Base-by-base conservation (phyloP, 2,888 invertebrate species). In the Cephus spinipes region DNA sequence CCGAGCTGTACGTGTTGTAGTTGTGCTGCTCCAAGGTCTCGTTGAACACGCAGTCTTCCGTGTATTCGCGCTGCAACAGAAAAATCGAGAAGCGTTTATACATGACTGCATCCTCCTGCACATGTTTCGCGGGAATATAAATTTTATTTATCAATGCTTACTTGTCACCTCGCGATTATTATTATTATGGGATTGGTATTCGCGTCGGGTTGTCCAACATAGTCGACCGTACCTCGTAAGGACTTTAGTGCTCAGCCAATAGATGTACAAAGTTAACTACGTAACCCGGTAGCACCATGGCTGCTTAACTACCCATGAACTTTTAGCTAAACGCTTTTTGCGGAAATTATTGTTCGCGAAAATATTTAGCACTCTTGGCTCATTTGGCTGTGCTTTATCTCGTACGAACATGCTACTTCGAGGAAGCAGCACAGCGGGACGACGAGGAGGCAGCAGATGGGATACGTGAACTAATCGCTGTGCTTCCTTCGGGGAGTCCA, bases 1-100 rank as follows among this genome's bases (percentile, higher is more conserved):
- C 94, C 86, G 95, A 95, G 88, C 96, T 95, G 93, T 97, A 97
- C 79, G 96, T 96, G 92, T 97, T 97, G 93, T 96, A 97, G 92
- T 96, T 95, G 92, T 96, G 95, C 92, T 95, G 95, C 92, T 96
- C 96, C 92, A 97, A 95, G 91, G 95, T 95, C 93, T 97, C 97
- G 92, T 96, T 96, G 94, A 97, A 97, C 91, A 96, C 94, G 93
- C 97, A 97, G 89, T 96, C 96, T 87, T 93, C 93, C 90, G 95
- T 95, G 93, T 95, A 96, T 92, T 95, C 95, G 93, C 94, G 95
- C 97, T 97, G 96, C 88, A 96, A 96, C 94, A 94, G 87, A 92
- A 90, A 92, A 82, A 55, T 55, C 55, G 55, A 55, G 55, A 55
- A 55, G 6, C 55, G 23, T 55, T 55, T 55, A 55, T 55, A 55